These are phyloP conservation scores for Matsumyia berberina DNA, from an alignment of 2,888 invertebrate genomes.

Conservation along the genomic window DNA sequence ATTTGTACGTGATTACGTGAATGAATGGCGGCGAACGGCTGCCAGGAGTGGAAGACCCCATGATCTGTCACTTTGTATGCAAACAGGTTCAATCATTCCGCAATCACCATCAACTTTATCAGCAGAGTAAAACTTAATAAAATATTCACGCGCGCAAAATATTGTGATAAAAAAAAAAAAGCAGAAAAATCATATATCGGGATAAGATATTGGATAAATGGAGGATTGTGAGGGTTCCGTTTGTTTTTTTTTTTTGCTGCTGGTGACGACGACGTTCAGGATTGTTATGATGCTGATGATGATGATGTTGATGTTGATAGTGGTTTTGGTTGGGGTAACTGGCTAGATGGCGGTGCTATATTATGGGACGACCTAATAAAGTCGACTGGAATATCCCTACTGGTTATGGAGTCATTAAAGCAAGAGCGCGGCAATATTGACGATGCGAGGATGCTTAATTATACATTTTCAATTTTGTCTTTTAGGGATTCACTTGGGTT, in stretches of 20 bases:
- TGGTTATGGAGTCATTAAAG: slow-evolving; percentile 40
- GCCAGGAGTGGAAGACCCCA: slow-evolving; percentile 8
- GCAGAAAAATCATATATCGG: slow-evolving; percentile 7
- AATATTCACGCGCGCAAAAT: slow-evolving; percentile 69
- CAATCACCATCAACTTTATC: slow-evolving; percentile 69
- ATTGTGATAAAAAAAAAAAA: slow-evolving; percentile 56
- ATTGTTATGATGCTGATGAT: slow-evolving; percentile 23
- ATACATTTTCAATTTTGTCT: not conserved
- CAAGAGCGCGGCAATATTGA: slow-evolving; percentile 12
- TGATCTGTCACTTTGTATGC: slow-evolving; percentile 69
- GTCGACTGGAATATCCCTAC: slow-evolving; percentile 17
- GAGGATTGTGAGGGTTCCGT: slow-evolving; percentile 28
- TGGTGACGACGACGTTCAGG: slow-evolving; percentile 1
- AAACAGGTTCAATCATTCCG: slow-evolving; percentile 73
- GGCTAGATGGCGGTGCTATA: slow-evolving; percentile 10
- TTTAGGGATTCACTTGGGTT: not conserved
- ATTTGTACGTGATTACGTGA: slow-evolving; percentile 61
- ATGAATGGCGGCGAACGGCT: slow-evolving; percentile 5
- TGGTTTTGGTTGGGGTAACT: not conserved
- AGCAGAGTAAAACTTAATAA: slow-evolving; percentile 53
- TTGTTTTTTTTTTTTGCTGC: slow-evolving; percentile 14
- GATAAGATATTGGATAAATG: slow-evolving; percentile 52
- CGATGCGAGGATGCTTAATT: slow-evolving; percentile 22
- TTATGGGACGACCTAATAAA: slow-evolving; percentile 28
- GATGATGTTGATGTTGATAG: slow-evolving; percentile 18